Percentiles rank a stretch among this genome's conserved stretches.
These are phyloP conservation scores for Anoura caudifer DNA, from an alignment of 2,113 vertebrate species.

Conservation along the genomic window DNA sequence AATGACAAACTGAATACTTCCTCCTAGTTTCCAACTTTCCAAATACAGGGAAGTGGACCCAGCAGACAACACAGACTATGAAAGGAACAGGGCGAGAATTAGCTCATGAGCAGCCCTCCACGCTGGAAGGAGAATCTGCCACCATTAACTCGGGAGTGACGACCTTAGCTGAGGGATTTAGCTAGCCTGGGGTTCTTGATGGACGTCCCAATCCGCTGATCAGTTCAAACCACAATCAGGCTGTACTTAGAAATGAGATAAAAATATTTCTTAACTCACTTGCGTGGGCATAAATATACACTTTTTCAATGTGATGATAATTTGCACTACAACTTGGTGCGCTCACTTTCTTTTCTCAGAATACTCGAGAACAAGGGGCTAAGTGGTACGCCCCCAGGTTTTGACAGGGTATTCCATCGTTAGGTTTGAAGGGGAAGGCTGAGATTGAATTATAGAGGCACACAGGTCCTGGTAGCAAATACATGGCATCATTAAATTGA, in stretches of 20 bases:
- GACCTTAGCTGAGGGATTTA: not conserved
- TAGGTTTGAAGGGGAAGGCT: not conserved
- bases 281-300: not conserved
- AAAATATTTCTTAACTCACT: not conserved
- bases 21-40: not conserved
- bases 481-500: not conserved
- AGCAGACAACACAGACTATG: not conserved
- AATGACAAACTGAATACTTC: not conserved
- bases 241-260: not conserved
- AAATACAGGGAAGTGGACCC: not conserved
- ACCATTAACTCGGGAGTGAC: not conserved
- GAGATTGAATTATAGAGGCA: not conserved
- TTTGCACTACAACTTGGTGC: not conserved
- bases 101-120: not conserved
- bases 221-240: not conserved
- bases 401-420: not conserved
- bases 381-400: not conserved
- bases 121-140: not conserved
- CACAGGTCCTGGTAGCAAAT: not conserved
- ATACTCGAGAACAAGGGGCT: not conserved
- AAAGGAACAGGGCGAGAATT: not conserved
- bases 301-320: not conserved
- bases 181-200: not conserved
- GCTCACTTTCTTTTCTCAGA: not conserved
- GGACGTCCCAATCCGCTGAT: not conserved